phyloP scores from a whole-genome alignment of 2,113 vertebrate genomes.

The Corythoichthys intestinalis region DNA sequence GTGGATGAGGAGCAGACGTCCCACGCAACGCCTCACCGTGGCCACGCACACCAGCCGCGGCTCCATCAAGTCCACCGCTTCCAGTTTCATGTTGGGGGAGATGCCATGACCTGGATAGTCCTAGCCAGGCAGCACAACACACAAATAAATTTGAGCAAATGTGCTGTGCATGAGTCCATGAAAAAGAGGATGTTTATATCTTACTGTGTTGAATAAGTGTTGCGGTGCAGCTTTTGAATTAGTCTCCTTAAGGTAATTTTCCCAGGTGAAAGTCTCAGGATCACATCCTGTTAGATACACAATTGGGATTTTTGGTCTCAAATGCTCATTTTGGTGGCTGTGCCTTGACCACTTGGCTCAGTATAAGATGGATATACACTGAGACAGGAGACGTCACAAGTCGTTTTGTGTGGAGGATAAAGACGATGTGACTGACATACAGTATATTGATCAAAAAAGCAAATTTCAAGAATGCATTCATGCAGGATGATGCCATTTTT shows the following conservation, averaged over 20 bases:
- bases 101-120: conserved; percentile 87
- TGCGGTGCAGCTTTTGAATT: conserved; percentile 75
- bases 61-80: conserved; percentile 96
- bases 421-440: too few relatives aligned
- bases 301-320: neutral
- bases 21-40: conserved; percentile 82
- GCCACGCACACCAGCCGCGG: conserved; percentile 93
- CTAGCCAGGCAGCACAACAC: conserved; percentile 51
- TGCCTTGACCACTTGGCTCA: too few relatives aligned
- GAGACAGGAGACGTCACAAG: too few relatives aligned
- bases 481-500: too few relatives aligned
- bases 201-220: conserved; percentile 88
- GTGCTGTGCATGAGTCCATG: too few relatives aligned
- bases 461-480: too few relatives aligned
- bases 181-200: conserved; percentile 12
- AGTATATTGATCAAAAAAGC: too few relatives aligned
- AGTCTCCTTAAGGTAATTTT: conserved; percentile 80
- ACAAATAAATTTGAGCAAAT: neutral
- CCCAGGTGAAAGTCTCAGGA: conserved; percentile 80
- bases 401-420: too few relatives aligned
- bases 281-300: conserved; percentile 72
- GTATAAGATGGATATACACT: too few relatives aligned
- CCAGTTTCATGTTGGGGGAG: conserved; percentile 86
- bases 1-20: conserved; percentile 88
- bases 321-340: too few relatives aligned